A percentile compares a stretch with the other conserved stretches of the same genome.
phyloP scores from a whole-genome alignment of 2,113 vertebrate species.

The Trachemys scripta region DNA sequence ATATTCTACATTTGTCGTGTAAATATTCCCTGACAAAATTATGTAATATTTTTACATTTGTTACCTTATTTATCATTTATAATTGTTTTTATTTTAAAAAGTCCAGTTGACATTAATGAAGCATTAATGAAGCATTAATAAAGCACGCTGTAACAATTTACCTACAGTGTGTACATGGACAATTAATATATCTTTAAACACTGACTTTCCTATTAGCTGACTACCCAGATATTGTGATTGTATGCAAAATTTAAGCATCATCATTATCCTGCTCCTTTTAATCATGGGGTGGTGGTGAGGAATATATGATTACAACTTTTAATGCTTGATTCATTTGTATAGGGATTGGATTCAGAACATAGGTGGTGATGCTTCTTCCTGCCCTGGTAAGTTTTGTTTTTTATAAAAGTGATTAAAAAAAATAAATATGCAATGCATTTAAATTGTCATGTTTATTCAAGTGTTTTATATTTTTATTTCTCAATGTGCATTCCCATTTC shows the following conservation, averaged over 20 bases:
- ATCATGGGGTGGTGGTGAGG: not conserved
- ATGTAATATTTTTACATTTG: not conserved
- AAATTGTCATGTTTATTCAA: not conserved
- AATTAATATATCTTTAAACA: not conserved
- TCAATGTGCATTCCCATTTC: not conserved
- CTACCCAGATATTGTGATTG: not conserved
- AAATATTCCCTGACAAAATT: not conserved
- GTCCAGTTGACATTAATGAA: not conserved
- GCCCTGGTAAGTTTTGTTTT: constrained; percentile 82
- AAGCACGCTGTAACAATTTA: not conserved
- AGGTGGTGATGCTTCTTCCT: constrained; percentile 86
- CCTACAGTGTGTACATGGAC: no score
- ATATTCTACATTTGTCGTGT: accelerated
- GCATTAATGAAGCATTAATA: no score
- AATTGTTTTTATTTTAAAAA: not conserved
- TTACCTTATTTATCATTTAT: not conserved
- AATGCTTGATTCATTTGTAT: constrained; percentile 62
- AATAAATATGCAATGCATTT: not conserved
- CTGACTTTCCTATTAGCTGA: not conserved
- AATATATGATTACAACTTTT: constrained; percentile 10
- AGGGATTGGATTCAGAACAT: constrained; percentile 91
- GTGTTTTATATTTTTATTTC: not conserved
- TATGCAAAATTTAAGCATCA: not conserved
- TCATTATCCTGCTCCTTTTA: not conserved
- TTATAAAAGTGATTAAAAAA: not conserved